phyloP scores from a whole-genome alignment of 2,797 vertebrate species.

The Pristis pectinata region DNA sequence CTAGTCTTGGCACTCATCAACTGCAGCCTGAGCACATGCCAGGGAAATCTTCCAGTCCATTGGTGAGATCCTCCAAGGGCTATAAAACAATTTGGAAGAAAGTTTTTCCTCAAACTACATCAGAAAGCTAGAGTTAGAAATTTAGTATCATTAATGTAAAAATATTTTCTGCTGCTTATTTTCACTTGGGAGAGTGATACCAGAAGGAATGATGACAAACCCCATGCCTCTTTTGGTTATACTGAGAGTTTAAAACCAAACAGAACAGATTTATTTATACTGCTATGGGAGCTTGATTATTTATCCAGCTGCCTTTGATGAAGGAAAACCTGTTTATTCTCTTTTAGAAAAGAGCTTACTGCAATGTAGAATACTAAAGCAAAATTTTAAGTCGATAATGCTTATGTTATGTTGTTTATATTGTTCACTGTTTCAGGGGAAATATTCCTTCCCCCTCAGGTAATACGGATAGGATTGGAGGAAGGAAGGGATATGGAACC shows the following conservation, averaged over 20 bases:
- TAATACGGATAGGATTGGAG: too few species aligned
- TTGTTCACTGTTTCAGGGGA: too few species aligned
- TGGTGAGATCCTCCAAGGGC: neutral
- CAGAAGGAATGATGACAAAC: neutral
- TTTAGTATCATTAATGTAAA: neutral
- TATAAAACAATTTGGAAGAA: neutral
- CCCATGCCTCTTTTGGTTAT: neutral
- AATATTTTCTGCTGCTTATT: slow-evolving; percentile 6
- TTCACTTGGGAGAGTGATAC: neutral
- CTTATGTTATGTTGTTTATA: neutral
- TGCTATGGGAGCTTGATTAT: neutral
- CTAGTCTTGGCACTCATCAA: neutral
- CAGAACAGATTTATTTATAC: slow-evolving; percentile 8
- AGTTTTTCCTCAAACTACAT: neutral
- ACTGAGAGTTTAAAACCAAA: neutral
- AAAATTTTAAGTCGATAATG: neutral
- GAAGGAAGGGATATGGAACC: too few species aligned
- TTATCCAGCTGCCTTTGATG: neutral
- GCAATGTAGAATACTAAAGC: neutral
- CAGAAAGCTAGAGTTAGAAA: neutral
- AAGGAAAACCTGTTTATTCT: neutral
- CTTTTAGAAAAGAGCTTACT: neutral
- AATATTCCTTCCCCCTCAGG: too few species aligned
- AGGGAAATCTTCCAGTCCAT: too few species aligned
- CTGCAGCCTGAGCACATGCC: neutral